Base-by-base conservation (phyloP, 2,797 vertebrate genomes). In the Eulemur albifrons region DNA sequence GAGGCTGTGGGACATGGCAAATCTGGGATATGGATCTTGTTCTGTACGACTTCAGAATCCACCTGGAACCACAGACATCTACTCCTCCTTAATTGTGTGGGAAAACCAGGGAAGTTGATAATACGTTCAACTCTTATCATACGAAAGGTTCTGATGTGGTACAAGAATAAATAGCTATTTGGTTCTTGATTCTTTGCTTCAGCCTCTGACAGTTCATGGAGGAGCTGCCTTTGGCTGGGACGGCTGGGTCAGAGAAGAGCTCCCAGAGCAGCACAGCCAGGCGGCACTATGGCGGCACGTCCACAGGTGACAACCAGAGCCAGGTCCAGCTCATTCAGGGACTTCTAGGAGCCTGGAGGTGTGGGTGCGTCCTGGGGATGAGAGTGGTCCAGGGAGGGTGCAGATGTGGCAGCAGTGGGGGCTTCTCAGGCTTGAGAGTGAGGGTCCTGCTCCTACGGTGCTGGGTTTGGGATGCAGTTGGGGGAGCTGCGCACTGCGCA, bases 351-450 rank as follows among this genome's bases (percentile, higher is more conserved):
- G 40, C 25, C 61, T 3, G 0, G 4, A 54, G 21, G 12, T 23
- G 27, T 63, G 50, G 18, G 17, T 30, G 5, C 3, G 1, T 4
- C 27, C 21, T 7, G 35, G 54, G 14, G 32, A 13, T 6, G 6
- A 38, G 9, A 4, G n/a, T 1, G 1, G 20, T 12, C 4, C 79
- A 7, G n/a, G 0, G 6, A 73, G 10, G 13, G 4, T 1, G 7
- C 32, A n/a, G 14, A 11, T 13, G 11, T 0, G 4, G 9, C 0
- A 80, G 23, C 4, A 30, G 0, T 1, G 12, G 50, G n/a, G 3
- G 0, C 1, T 2, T 4, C 9, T 43, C 30, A 15, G 43, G 12
- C 5, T 76, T 15, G 4, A 48, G 57, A 72, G 52, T 11, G 17
- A n/a, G 45, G 15, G 18, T 43, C 67, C 43, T 15, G 13, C 21